Evolutionary conservation across 2,113 vertebrate genomes (phyloP).

Genomic region (Sigmodon hispidus): DNA sequence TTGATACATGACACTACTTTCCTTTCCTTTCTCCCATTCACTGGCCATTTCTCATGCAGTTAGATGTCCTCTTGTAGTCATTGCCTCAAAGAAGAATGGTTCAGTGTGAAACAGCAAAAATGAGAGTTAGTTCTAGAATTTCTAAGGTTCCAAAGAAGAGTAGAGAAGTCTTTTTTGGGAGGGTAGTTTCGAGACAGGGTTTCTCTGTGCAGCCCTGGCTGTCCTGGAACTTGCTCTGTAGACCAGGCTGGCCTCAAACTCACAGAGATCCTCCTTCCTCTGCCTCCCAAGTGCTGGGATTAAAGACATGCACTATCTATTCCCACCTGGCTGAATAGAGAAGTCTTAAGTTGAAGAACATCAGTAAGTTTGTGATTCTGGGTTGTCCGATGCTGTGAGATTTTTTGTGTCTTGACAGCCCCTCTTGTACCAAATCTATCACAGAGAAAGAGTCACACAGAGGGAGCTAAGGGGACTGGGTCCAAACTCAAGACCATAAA

Average conservation of each 20-base stretch:
- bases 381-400: not conserved
- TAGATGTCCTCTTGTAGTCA: not conserved
- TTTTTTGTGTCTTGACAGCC: not conserved
- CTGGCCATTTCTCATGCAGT: not conserved
- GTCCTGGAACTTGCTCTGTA: not conserved
- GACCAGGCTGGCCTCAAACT: not conserved
- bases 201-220: not conserved
- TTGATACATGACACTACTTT: not conserved
- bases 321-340: not conserved
- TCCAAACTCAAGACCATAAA: not conserved
- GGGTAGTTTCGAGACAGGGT: not conserved
- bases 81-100: not conserved
- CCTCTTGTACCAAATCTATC: not conserved
- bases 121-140: not conserved
- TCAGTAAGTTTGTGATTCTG: not conserved
- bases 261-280: not conserved
- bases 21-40: not conserved
- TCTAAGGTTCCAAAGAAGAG: not conserved
- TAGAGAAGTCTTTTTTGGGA: not conserved
- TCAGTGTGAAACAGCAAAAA: not conserved
- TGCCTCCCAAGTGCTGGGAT: not conserved
- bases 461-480: not conserved
- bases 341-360: not conserved
- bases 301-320: not conserved
- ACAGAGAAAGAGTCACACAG: not conserved